Conservation (phyloP, 2,113 vertebrate genomes). For the Bubo bubo region DNA sequence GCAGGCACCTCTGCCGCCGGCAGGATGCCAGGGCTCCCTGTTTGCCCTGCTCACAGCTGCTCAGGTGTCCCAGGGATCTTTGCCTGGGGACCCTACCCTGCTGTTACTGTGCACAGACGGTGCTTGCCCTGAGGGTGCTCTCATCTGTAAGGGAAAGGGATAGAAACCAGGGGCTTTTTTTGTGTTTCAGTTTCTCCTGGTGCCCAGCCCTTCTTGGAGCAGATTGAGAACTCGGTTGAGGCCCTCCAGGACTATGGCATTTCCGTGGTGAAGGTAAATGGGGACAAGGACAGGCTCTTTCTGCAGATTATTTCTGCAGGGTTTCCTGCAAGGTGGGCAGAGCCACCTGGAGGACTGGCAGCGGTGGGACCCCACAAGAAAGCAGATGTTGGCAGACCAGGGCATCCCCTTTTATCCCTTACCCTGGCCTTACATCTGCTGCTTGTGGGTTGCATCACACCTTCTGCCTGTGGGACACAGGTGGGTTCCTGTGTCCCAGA, state of each 20-base stretch:
- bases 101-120: background rate
- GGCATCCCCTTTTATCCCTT: background rate
- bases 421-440: background rate
- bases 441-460: background rate
- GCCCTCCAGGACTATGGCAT: slow-evolving; percentile 89
- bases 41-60: background rate
- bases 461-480: background rate
- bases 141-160: background rate
- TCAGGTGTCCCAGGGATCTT: background rate
- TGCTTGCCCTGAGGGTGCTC: background rate
- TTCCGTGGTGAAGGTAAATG: slow-evolving; percentile 85
- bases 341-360: background rate
- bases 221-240: slow-evolving; percentile 83
- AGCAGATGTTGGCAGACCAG: background rate
- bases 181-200: slow-evolving; percentile 79
- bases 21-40: background rate
- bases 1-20: background rate
- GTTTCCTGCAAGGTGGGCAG: background rate
- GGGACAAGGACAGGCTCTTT: background rate
- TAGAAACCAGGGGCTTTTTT: background rate
- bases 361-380: background rate
- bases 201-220: slow-evolving; percentile 82
- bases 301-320: background rate
- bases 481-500: background rate
- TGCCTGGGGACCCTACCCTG: background rate